Percentiles rank a stretch among this genome's conserved stretches.
Conservation (phyloP, 2,113 vertebrate genomes). For the Columbina picui region DNA sequence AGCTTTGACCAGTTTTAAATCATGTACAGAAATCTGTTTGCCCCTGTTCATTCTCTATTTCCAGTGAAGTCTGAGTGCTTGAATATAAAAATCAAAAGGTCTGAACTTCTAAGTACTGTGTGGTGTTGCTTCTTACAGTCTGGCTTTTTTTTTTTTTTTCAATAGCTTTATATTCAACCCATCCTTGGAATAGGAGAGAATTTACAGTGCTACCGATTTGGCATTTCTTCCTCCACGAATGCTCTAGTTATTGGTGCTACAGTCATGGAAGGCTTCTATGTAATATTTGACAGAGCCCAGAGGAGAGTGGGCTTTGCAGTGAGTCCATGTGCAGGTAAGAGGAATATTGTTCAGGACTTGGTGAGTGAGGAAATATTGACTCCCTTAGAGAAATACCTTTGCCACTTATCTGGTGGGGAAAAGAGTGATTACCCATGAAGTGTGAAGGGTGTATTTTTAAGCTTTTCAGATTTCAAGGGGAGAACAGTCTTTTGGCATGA, state of each 20-base stretch:
- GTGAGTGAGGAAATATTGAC: not conserved
- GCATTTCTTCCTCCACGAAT: slow-evolving; percentile 87
- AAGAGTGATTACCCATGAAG: fast-evolving
- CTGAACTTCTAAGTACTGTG: not conserved
- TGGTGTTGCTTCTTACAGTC: not conserved
- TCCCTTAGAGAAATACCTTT: not conserved
- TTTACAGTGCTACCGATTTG: slow-evolving; percentile 90
- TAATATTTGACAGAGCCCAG: slow-evolving; percentile 89
- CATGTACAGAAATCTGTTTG: not conserved
- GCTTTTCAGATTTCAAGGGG: not conserved
- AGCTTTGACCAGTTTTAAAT: not conserved
- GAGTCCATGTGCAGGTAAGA: slow-evolving; percentile 91
- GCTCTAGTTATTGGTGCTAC: slow-evolving; percentile 94
- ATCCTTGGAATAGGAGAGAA: slow-evolving; percentile 82
- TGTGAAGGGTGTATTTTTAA: not conserved
- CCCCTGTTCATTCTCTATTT: not conserved
- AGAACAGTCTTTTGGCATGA: not conserved
- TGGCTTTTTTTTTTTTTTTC: not conserved
- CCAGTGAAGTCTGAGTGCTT: not conserved
- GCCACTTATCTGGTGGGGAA: not conserved
- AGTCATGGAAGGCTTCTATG: slow-evolving; percentile 97
- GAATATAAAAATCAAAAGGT: not conserved
- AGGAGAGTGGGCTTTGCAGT: slow-evolving; percentile 90
- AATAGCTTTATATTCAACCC: slow-evolving; percentile 93
- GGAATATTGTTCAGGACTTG: not conserved